A percentile compares a stretch with the other conserved stretches of the same genome.
phyloP scores from a whole-genome alignment of 2,888 invertebrate species.

The Phrixothrix hirtus region DNA sequence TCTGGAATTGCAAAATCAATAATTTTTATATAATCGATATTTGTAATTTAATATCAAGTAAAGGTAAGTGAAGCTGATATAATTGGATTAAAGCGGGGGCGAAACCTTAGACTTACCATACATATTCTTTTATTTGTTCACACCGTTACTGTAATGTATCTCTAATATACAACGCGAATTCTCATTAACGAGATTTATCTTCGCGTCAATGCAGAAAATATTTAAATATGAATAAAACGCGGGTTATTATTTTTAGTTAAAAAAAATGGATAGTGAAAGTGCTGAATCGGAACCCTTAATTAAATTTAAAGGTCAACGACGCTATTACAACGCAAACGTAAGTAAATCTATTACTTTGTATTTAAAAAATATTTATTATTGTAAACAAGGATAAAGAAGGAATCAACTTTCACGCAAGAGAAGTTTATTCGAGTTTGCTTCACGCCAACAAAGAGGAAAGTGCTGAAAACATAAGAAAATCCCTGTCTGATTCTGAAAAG shows the following conservation, averaged over 20 bases:
- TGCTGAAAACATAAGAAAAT: slow-evolving; percentile 6
- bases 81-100: slow-evolving; percentile 19
- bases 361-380: neutral
- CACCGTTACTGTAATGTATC: neutral
- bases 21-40: slow-evolving; percentile 12
- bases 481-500: slow-evolving; percentile 11
- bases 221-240: neutral
- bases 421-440: neutral
- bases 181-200: no score
- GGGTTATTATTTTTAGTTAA: neutral
- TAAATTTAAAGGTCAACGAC: neutral
- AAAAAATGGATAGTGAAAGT: slow-evolving; percentile 1
- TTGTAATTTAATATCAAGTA: slow-evolving; percentile 11
- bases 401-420: neutral
- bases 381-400: slow-evolving; percentile 1
- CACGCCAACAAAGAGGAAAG: neutral
- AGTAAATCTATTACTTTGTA: slow-evolving; percentile 1
- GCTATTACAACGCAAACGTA: slow-evolving; percentile 5
- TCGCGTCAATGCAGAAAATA: neutral
- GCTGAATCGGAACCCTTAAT: slow-evolving; percentile 8
- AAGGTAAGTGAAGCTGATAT: slow-evolving; percentile 15
- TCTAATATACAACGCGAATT: no score
- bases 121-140: slow-evolving; percentile 4
- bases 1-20: neutral
- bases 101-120: slow-evolving; percentile 5